Conservation (phyloP, 2,888 invertebrate genomes). For the Scaptomyza parva region DNA sequence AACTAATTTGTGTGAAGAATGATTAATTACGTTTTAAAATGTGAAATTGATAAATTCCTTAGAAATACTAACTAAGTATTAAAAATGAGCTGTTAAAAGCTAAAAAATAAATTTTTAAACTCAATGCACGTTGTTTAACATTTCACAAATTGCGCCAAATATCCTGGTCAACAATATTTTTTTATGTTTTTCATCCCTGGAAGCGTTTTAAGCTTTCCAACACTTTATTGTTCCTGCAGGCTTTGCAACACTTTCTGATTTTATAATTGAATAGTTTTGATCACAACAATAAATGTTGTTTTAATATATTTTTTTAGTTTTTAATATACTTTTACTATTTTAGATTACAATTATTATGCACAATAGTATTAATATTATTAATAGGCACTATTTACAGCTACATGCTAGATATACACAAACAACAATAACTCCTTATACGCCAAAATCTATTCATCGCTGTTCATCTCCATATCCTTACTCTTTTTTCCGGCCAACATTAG, state of each 20-base stretch:
- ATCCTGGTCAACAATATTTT: no score
- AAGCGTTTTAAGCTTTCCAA: background rate
- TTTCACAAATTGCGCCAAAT: no score
- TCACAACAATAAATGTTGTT: background rate
- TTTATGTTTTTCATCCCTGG: background rate
- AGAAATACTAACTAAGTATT: no score
- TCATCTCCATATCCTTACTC: background rate
- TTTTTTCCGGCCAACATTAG: slow-evolving; percentile 51
- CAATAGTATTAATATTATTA: slow-evolving; percentile 8
- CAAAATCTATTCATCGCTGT: slow-evolving; percentile 10
- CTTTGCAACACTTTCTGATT: background rate
- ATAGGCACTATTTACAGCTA: slow-evolving; percentile 18
- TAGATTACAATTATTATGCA: slow-evolving; percentile 1
- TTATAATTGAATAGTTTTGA: background rate
- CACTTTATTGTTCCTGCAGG: background rate
- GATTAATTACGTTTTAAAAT: no score
- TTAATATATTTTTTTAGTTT: background rate
- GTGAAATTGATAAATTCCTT: no score
- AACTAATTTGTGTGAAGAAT: background rate
- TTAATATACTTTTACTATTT: background rate
- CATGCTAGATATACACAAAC: background rate
- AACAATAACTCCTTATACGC: no score
- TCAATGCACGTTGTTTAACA: no score
- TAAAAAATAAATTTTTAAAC: no score
- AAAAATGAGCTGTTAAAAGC: no score